Evolutionary conservation across 2,888 invertebrate species (phyloP).

Genomic region (Glaucopsyche alexis): DNA sequence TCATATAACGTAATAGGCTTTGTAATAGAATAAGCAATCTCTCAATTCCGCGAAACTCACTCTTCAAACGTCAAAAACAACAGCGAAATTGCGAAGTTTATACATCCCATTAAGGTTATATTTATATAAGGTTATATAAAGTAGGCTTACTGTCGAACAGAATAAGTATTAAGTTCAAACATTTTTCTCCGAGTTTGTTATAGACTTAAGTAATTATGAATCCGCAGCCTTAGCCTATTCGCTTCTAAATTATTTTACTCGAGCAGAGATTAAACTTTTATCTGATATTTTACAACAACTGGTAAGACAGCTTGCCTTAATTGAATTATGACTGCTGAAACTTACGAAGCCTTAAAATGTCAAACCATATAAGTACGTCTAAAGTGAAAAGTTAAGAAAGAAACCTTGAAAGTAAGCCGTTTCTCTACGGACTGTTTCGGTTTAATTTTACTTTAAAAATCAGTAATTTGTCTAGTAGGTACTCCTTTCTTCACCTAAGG

Average conservation of each 20-base stretch:
- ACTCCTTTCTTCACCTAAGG: not conserved
- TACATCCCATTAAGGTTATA: conserved; percentile 34
- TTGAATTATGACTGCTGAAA: not conserved
- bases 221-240: conserved; percentile 10
- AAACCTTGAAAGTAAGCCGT: not conserved
- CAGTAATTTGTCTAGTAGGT: not conserved
- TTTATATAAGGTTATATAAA: conserved; percentile 17
- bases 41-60: not conserved
- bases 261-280: conserved; percentile 10
- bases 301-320: conserved; percentile 13
- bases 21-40: conserved; percentile 35
- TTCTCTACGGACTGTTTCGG: not conserved
- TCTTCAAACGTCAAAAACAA: conserved; percentile 31
- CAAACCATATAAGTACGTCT: not conserved
- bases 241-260: conserved; percentile 22
- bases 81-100: conserved; percentile 32
- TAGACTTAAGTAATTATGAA: conserved; percentile 17
- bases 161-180: conserved; percentile 31
- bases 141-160: conserved; percentile 34
- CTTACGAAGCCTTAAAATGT: not conserved
- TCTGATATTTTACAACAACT: conserved; percentile 21
- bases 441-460: not conserved
- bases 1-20: conserved; percentile 37
- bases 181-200: conserved; percentile 22
- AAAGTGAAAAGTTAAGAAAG: not conserved